phyloP scores from a whole-genome alignment of 2,113 vertebrate species.

The Python bivittatus region DNA sequence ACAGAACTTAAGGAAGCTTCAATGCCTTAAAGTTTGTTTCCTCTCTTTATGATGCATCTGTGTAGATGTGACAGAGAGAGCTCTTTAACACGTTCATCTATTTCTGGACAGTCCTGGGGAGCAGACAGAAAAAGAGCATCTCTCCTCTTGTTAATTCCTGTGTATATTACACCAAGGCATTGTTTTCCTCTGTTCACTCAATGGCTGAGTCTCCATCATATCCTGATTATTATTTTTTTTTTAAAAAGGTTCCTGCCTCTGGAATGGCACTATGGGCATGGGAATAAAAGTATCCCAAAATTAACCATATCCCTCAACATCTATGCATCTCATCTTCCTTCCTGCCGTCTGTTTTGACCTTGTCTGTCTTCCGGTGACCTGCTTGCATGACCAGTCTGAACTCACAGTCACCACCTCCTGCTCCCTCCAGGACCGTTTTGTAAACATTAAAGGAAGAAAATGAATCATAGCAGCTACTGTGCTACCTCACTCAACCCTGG shows the following conservation, averaged over 20 bases:
- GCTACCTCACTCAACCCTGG: background rate
- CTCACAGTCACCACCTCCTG: background rate
- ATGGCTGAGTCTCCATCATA: background rate
- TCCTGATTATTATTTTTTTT: background rate
- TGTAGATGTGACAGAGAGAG: too few species aligned
- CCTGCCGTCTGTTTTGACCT: background rate
- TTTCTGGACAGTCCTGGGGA: background rate
- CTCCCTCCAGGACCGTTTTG: background rate
- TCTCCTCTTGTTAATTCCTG: background rate
- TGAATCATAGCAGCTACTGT: background rate
- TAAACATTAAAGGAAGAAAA: background rate
- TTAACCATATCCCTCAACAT: background rate
- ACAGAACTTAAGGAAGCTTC: background rate
- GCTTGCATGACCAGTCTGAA: background rate
- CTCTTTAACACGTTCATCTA: background rate
- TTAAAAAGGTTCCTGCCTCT: background rate
- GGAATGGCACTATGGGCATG: background rate
- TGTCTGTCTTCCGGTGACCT: background rate
- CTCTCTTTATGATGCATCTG: background rate
- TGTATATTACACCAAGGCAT: background rate
- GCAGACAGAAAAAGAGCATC: background rate
- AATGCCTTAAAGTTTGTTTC: background rate
- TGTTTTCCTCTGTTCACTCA: background rate
- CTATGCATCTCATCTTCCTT: background rate
- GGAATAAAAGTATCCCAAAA: background rate